phyloP scores from a whole-genome alignment of 2,113 vertebrate species.

The Coregonus clupeaformis region DNA sequence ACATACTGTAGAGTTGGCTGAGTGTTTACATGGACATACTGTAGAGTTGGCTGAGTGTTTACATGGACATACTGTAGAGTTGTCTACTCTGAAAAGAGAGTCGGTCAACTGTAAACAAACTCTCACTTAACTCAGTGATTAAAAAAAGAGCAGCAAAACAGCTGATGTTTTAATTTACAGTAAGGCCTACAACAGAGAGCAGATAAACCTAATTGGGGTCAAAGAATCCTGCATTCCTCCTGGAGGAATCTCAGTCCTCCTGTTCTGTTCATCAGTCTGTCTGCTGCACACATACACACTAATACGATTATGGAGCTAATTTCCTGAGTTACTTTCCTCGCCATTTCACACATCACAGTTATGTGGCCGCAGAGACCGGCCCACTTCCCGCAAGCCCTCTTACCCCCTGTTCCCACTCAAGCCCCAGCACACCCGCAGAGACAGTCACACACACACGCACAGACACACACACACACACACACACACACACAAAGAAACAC shows the following conservation, averaged over 20 bases:
- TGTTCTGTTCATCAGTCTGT: conserved; percentile 79
- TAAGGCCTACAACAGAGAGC: conserved; percentile 53
- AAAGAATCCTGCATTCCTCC: conserved; percentile 73
- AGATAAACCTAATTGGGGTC: conserved; percentile 55
- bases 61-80: not conserved
- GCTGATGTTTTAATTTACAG: conserved; percentile 59
- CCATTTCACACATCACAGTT: conserved; percentile 85
- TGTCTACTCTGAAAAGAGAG: not conserved
- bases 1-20: too few species aligned
- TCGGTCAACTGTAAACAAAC: not conserved
- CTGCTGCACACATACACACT: conserved; percentile 83
- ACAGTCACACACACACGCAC: not conserved
- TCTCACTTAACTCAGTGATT: not conserved
- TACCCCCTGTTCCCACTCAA: conserved; percentile 4
- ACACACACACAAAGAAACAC: not conserved
- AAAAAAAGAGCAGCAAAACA: conserved; percentile 17
- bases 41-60: not conserved
- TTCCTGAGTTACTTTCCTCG: conserved; percentile 87
- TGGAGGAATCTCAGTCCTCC: conserved; percentile 78
- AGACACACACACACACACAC: conserved; percentile 7
- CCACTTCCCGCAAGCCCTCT: conserved; percentile 10
- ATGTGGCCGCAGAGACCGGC: conserved; percentile 61
- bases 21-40: not conserved
- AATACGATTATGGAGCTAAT: conserved; percentile 92
- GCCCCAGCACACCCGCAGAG: conserved; percentile 44